A percentile compares a stretch with the other conserved stretches of the same genome.
These are phyloP conservation scores for Tinamus major DNA, from an alignment of 2,797 vertebrate genomes.

Conservation along the genomic window DNA sequence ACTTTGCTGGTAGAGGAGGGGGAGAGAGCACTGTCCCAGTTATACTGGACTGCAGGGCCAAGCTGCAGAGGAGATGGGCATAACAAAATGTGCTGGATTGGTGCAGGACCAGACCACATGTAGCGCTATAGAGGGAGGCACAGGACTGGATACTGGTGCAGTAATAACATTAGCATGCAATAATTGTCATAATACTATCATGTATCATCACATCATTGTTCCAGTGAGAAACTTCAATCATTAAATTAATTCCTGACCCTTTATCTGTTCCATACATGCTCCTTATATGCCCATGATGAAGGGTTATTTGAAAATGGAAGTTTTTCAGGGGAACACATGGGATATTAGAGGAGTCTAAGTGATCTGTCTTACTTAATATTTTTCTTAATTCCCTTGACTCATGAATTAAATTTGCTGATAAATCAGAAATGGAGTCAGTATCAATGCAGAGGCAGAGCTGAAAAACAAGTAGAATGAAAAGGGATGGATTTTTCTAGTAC, in stretches of 20 bases:
- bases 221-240: not conserved
- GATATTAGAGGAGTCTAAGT: slow-evolving; percentile 56
- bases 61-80: not conserved
- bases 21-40: not conserved
- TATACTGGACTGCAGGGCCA: not conserved
- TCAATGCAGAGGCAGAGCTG: slow-evolving; percentile 22
- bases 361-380: slow-evolving; percentile 62
- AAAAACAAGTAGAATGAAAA: slow-evolving; percentile 48
- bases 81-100: not conserved
- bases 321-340: slow-evolving; percentile 31
- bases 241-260: not conserved
- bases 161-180: not conserved
- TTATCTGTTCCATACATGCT: not conserved
- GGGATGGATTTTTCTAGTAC: slow-evolving; percentile 24
- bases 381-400: slow-evolving; percentile 56
- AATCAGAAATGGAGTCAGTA: slow-evolving; percentile 49
- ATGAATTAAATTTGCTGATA: slow-evolving; percentile 28
- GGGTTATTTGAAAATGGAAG: slow-evolving; percentile 35
- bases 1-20: not conserved
- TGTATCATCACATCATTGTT: slow-evolving; percentile 8
- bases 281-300: slow-evolving; percentile 1
- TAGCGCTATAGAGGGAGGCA: not conserved
- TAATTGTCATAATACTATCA: not conserved
- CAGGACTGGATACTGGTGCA: not conserved
- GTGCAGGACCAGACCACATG: rapidly evolving